Evolutionary conservation across 2,888 invertebrate species (phyloP).

Genomic region (Eupithecia vulgata): DNA sequence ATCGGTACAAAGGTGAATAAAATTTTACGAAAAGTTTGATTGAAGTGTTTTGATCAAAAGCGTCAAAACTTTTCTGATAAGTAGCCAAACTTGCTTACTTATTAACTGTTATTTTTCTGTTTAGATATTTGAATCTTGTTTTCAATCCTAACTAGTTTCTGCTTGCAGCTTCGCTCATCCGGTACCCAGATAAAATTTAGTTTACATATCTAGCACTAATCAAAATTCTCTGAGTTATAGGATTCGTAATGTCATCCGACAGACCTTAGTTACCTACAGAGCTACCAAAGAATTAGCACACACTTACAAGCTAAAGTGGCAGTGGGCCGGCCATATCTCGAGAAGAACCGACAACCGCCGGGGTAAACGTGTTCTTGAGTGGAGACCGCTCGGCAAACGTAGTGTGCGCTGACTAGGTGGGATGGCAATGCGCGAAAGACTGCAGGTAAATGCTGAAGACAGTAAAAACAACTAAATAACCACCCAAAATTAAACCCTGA

Average conservation of each 20-base stretch:
- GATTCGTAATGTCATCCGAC: too few species aligned
- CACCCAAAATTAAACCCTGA: neutral
- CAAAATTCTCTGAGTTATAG: too few species aligned
- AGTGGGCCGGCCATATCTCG: too few species aligned
- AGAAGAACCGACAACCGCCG: too few species aligned
- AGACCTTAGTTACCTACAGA: too few species aligned
- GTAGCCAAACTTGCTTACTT: neutral
- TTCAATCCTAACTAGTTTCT: neutral
- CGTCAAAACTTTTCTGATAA: conserved; percentile 21
- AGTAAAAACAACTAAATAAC: neutral
- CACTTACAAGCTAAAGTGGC: too few species aligned
- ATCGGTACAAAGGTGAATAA: neutral
- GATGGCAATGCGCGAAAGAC: too few species aligned
- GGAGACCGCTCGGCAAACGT: too few species aligned
- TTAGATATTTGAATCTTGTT: neutral
- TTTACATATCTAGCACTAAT: too few species aligned
- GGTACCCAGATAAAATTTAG: neutral
- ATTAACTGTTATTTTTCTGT: neutral
- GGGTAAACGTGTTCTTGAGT: too few species aligned
- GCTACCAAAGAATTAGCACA: too few species aligned
- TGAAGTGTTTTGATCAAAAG: conserved; percentile 30
- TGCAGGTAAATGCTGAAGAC: neutral
- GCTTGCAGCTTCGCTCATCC: neutral
- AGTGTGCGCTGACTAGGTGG: too few species aligned
- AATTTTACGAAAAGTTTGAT: conserved; percentile 12